phyloP scores from a whole-genome alignment of 2,888 invertebrate species.

The Hedya salicella region DNA sequence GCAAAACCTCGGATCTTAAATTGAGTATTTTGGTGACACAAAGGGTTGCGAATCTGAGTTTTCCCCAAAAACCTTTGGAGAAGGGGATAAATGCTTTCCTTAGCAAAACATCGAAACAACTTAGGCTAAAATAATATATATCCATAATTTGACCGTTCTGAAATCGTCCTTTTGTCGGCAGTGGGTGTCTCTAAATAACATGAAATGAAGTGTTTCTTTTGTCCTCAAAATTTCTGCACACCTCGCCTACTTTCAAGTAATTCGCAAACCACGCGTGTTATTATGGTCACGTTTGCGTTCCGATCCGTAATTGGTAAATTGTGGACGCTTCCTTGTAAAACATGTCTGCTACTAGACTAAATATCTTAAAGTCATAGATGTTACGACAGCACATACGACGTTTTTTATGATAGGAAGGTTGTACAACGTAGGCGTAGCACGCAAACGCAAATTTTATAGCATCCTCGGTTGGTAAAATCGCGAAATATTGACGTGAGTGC shows the following conservation, averaged over 20 bases:
- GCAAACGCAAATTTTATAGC: slow-evolving; percentile 23
- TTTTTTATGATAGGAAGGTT: background rate
- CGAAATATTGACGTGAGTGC: slow-evolving; percentile 3
- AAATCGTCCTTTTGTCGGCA: too few relatives aligned
- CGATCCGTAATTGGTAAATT: slow-evolving; percentile 51
- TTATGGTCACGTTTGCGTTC: slow-evolving; percentile 53
- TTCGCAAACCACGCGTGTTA: slow-evolving; percentile 48
- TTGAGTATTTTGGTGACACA: too few relatives aligned
- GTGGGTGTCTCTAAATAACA: too few relatives aligned
- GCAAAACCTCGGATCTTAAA: too few relatives aligned
- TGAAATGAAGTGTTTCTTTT: too few relatives aligned
- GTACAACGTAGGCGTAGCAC: slow-evolving; percentile 8
- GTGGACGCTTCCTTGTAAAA: slow-evolving; percentile 52
- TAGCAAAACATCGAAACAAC: too few relatives aligned
- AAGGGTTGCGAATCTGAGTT: too few relatives aligned
- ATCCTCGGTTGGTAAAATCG: slow-evolving; percentile 8
- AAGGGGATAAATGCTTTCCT: too few relatives aligned
- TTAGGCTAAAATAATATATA: too few relatives aligned
- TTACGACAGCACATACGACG: background rate
- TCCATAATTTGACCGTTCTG: too few relatives aligned
- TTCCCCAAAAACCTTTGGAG: too few relatives aligned
- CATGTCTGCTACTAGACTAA: background rate
- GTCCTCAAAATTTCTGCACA: background rate
- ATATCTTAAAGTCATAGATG: background rate
- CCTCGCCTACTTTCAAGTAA: slow-evolving; percentile 18